Evolutionary conservation across 2,888 invertebrate genomes (phyloP).

Genomic region (Pristionchus mayeri): DNA sequence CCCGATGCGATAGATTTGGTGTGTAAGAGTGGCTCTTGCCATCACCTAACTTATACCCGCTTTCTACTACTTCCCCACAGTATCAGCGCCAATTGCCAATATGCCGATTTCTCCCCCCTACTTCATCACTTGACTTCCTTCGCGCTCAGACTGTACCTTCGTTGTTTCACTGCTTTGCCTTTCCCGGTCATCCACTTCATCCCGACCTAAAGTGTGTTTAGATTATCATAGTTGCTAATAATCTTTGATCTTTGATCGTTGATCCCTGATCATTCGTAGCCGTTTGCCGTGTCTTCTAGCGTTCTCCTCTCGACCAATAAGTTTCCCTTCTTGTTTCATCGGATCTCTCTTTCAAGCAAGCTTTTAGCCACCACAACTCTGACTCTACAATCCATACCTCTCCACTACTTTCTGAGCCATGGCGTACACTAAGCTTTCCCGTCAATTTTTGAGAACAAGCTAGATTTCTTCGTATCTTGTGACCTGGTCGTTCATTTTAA

Average conservation of each 20-base stretch:
- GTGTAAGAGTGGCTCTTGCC: neutral
- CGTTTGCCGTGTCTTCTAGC: neutral
- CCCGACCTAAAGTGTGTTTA: slow-evolving; percentile 28
- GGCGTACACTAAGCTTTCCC: slow-evolving; percentile 12
- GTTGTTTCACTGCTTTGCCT: neutral
- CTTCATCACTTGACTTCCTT: slow-evolving; percentile 2
- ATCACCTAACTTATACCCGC: neutral
- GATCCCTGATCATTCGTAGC: neutral
- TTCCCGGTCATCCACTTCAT: slow-evolving; percentile 1
- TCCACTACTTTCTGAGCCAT: slow-evolving; percentile 22
- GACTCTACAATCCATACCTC: neutral
- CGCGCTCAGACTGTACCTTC: slow-evolving; percentile 23
- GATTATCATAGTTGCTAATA: slow-evolving; percentile 31
- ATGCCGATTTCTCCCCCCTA: neutral
- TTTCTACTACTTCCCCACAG: no score
- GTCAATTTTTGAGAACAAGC: neutral
- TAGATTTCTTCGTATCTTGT: neutral
- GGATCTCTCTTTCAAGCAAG: slow-evolving; percentile 37
- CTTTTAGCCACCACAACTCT: slow-evolving; percentile 10
- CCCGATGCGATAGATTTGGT: slow-evolving; percentile 2
- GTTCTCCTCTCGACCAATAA: slow-evolving; percentile 10
- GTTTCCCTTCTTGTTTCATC: neutral
- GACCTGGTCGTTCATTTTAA: neutral
- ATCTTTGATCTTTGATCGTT: no score
- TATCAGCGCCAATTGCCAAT: slow-evolving; percentile 37